Percentiles rank a stretch among this genome's conserved stretches.
These are phyloP conservation scores for Bembecia ichneumoniformis DNA, from an alignment of 2,888 invertebrate species.

Conservation along the genomic window DNA sequence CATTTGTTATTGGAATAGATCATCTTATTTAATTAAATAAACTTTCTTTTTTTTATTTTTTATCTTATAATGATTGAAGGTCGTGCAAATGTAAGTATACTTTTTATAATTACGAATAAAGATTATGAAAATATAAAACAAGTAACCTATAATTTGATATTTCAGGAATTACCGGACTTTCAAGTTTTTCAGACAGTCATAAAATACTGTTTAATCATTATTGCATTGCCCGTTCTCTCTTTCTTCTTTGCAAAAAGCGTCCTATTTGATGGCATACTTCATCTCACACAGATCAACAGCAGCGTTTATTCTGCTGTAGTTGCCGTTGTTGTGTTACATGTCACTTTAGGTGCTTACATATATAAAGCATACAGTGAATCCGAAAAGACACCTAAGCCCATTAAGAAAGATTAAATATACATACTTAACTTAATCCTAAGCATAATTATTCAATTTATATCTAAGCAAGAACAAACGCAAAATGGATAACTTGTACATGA, in stretches of 20 bases:
- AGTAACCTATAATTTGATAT: slow-evolving; percentile 24
- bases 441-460: background rate
- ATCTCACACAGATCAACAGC: slow-evolving; percentile 71
- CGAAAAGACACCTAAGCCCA: slow-evolving; percentile 49
- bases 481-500: slow-evolving; percentile 62
- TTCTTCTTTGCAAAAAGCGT: slow-evolving; percentile 80
- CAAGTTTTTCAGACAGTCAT: slow-evolving; percentile 83
- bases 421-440: background rate
- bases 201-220: slow-evolving; percentile 81
- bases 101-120: background rate
- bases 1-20: background rate
- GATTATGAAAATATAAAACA: background rate
- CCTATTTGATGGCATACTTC: slow-evolving; percentile 78
- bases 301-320: slow-evolving; percentile 86
- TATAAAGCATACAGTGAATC: slow-evolving; percentile 80
- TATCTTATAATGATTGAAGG: slow-evolving; percentile 67
- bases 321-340: slow-evolving; percentile 81
- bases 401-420: slow-evolving; percentile 52
- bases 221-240: slow-evolving; percentile 80
- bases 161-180: slow-evolving; percentile 77
- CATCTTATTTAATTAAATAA: background rate
- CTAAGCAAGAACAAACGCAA: slow-evolving; percentile 14
- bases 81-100: slow-evolving; percentile 60
- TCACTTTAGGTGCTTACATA: slow-evolving; percentile 84
- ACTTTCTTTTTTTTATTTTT: slow-evolving; percentile 28